These are phyloP conservation scores for Anguilla marmorata DNA, from an alignment of 2,797 vertebrate species.

Conservation along the genomic window DNA sequence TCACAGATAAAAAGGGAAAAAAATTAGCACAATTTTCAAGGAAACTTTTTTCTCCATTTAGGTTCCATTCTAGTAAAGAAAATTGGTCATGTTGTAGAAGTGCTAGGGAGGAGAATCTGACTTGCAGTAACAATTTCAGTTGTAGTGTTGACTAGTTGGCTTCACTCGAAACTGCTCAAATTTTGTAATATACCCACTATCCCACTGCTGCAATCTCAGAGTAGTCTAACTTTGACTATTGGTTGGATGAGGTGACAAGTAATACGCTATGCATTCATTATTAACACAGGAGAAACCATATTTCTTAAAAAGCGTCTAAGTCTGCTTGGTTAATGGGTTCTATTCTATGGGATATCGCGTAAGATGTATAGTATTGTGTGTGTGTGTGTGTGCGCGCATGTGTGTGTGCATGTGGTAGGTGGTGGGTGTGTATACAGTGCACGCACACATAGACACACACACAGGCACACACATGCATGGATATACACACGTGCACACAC, in stretches of 20 bases:
- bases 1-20: slow-evolving; percentile 14
- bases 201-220: not conserved
- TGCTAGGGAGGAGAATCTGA: not conserved
- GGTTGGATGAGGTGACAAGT: not conserved
- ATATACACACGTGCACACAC: too few species aligned
- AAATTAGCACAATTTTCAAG: not conserved
- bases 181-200: not conserved
- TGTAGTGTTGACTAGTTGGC: not conserved
- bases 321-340: not conserved
- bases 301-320: not conserved
- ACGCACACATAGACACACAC: too few species aligned
- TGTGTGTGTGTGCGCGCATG: too few species aligned
- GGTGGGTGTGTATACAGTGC: too few species aligned
- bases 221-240: not conserved
- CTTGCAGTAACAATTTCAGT: not conserved
- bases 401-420: too few species aligned
- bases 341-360: not conserved
- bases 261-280: not conserved
- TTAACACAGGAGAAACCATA: not conserved
- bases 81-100: not conserved
- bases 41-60: not conserved
- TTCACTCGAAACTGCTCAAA: not conserved
- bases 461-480: too few species aligned
- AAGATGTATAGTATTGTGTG: not conserved
- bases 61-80: not conserved